A percentile compares a stretch with the other conserved stretches of the same genome.
phyloP scores from a whole-genome alignment of 2,888 invertebrate genomes.

The Pseudococcus longispinus region DNA sequence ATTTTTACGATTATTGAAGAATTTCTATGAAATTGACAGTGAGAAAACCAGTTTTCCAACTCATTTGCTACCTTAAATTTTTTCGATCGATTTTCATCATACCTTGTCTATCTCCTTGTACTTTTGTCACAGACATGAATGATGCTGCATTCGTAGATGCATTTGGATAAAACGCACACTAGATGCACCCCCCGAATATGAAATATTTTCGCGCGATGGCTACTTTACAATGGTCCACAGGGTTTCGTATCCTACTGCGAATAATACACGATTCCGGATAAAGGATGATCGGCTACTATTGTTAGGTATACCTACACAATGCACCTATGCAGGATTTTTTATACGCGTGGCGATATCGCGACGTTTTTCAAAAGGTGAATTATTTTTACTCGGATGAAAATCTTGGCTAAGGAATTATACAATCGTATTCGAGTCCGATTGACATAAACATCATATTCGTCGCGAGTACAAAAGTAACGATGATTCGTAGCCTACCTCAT shows the following conservation, averaged over 20 bases:
- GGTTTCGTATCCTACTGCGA: slow-evolving; percentile 22
- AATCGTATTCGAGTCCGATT: neutral
- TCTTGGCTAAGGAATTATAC: neutral
- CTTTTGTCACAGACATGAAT: neutral
- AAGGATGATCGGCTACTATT: slow-evolving; percentile 3
- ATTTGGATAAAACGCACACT: neutral
- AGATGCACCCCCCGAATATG: neutral
- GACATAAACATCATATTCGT: slow-evolving; percentile 19
- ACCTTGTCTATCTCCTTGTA: neutral
- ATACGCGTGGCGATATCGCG: neutral
- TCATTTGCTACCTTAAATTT: too few species aligned
- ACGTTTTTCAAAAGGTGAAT: neutral
- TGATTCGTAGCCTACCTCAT: neutral
- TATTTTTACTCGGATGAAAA: neutral
- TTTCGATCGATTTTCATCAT: too few species aligned
- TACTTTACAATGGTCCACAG: neutral
- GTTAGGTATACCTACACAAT: neutral
- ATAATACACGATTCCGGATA: neutral
- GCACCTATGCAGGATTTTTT: neutral
- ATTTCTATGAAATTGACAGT: too few species aligned
- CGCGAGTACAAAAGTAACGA: neutral
- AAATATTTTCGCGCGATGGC: slow-evolving; percentile 4
- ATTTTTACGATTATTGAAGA: too few species aligned
- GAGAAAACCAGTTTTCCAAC: too few species aligned
- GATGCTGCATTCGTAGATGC: neutral